Base-by-base conservation (phyloP, 37 sponge, comb jelly and placozoan genomes). In the Aplysina aerophoba region DNA sequence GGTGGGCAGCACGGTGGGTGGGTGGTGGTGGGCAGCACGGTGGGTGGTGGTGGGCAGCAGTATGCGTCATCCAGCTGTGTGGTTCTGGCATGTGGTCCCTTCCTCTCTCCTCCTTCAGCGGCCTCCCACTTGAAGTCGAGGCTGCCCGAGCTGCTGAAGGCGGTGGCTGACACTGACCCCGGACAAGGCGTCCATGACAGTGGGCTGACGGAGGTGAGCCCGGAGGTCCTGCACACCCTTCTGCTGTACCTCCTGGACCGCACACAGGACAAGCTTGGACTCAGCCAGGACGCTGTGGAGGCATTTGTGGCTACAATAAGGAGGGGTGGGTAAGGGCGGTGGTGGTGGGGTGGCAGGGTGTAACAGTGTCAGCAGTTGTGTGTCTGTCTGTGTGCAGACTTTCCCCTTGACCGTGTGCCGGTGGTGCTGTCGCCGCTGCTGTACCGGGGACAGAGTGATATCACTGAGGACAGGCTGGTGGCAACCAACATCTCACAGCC, bases 351-450 rank as follows among this genome's bases (percentile, higher is more conserved):
- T 24, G 24, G 25, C 55, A 22, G 81, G 81, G 21, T 55, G 69
- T 35, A 1, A 12, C 24, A 34, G 14, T 58, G 63, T 59, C 3
- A 33, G 21, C 11, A 16, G 62, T 25, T 59, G 39, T 37, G 50
- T 44, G 50, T 44, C 36, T 34, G 28, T 40, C 71, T 19, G 44
- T 71, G 71, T 21, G 41, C 53, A 93, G 96, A 95, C 61, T 95
- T 95, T 78, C 96, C 96, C 11, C 85, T 87, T 12, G 96, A 93
- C 59, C 35, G 94, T 53, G 96, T 95, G 20, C 96, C 96, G 0
- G 87, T 95, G n/a, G 94, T 95, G 0, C 53, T 95, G 33, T 74
- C 89, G 54, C 96, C 96, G 8, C 78, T 95, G 55, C 83, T 95
- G 33, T 95, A 95, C 62, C 88, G 54, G n/a, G 88, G 88, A 24